These are phyloP conservation scores for Dipodomys ordii DNA, from an alignment of 2,113 vertebrate species.

Conservation along the genomic window DNA sequence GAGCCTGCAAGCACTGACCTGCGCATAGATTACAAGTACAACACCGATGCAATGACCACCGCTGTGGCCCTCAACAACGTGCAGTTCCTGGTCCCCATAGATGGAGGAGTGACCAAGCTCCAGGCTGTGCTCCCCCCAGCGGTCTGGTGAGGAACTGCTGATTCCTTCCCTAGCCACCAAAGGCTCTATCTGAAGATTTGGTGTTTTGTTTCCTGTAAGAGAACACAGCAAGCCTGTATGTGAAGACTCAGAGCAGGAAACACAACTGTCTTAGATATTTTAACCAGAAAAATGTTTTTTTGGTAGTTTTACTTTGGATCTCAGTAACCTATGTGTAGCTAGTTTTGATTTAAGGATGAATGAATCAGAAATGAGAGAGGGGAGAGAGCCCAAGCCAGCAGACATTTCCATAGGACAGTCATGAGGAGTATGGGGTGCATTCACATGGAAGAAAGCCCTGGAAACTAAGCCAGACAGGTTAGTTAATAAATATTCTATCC, in stretches of 20 bases:
- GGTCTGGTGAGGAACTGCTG: conserved; percentile 89
- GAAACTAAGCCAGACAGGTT: too few relatives aligned
- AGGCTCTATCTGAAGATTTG: not conserved
- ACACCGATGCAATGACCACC: conserved; percentile 93
- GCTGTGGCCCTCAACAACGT: conserved; percentile 96
- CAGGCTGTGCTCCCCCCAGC: conserved; percentile 97
- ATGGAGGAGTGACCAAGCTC: conserved; percentile 93
- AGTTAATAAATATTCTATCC: too few relatives aligned
- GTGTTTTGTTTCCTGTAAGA: not conserved
- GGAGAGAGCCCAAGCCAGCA: too few relatives aligned
- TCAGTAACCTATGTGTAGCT: too few relatives aligned
- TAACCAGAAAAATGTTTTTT: not conserved
- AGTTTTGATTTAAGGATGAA: too few relatives aligned
- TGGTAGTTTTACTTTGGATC: too few relatives aligned
- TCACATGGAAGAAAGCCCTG: too few relatives aligned
- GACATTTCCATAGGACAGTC: too few relatives aligned
- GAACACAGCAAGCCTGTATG: not conserved
- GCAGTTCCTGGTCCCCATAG: conserved; percentile 95
- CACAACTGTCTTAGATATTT: not conserved
- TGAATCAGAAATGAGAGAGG: too few relatives aligned
- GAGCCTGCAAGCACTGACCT: conserved; percentile 95
- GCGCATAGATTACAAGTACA: conserved; percentile 98
- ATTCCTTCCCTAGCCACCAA: not conserved
- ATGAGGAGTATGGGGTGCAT: too few relatives aligned
- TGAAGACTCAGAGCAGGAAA: not conserved